Conservation (phyloP, 2,113 vertebrate genomes). For the Podiceps cristatus region DNA sequence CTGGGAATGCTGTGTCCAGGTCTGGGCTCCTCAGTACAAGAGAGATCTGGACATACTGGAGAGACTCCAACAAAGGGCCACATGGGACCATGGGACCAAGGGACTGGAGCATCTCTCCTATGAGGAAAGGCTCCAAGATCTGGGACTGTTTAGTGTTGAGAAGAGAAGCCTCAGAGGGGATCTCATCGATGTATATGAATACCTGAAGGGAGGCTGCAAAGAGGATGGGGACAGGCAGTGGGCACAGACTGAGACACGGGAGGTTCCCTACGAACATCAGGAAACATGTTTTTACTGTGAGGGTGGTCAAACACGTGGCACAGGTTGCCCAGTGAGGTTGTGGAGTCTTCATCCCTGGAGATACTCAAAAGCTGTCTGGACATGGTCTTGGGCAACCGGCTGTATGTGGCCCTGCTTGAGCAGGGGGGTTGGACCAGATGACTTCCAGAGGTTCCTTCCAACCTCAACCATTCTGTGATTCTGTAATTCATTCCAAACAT, state of each 20-base stretch:
- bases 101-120: not conserved
- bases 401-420: not conserved
- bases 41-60: not conserved
- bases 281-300: not conserved
- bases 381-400: fast-evolving
- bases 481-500: not conserved
- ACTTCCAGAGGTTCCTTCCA: not conserved
- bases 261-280: not conserved
- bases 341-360: not conserved
- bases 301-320: not conserved
- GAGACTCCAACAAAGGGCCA: no score
- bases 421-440: not conserved
- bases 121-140: not conserved
- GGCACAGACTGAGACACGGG: not conserved
- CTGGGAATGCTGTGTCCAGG: not conserved
- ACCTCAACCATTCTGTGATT: not conserved
- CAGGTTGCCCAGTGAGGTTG: not conserved
- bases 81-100: no score
- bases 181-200: not conserved
- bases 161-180: not conserved
- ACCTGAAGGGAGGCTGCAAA: not conserved
- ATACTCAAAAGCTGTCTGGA: not conserved
- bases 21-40: not conserved
- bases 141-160: not conserved
- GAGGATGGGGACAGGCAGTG: not conserved